Conservation (phyloP, 2,888 invertebrate species). For the Mamestra brassicae region DNA sequence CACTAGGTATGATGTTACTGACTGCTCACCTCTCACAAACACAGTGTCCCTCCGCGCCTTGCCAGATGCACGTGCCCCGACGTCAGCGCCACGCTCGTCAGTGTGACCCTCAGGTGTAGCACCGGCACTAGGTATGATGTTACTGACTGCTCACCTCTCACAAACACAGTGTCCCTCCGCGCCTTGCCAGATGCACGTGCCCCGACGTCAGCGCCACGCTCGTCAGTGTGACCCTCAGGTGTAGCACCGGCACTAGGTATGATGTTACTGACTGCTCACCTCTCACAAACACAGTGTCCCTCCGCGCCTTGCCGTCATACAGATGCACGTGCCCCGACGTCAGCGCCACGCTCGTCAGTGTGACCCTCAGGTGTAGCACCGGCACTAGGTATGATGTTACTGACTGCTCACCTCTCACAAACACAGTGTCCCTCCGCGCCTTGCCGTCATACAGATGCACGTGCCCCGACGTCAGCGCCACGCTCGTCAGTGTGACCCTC, state of each 20-base stretch:
- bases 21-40: constrained; percentile 87
- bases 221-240: constrained; percentile 92
- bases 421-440: constrained; percentile 95
- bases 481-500: constrained; percentile 91
- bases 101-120: constrained; percentile 92
- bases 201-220: constrained; percentile 93
- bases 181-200: constrained; percentile 95
- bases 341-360: constrained; percentile 91
- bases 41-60: constrained; percentile 96
- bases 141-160: constrained; percentile 78
- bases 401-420: constrained; percentile 85
- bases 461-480: constrained; percentile 93
- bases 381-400: constrained; percentile 86
- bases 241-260: constrained; percentile 91
- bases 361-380: constrained; percentile 93
- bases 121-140: constrained; percentile 90
- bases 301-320: constrained; percentile 95
- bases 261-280: constrained; percentile 52
- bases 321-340: constrained; percentile 94
- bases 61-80: constrained; percentile 95
- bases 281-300: constrained; percentile 94
- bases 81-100: constrained; percentile 91
- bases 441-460: constrained; percentile 96
- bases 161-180: constrained; percentile 95
- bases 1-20: constrained; percentile 78